A percentile compares a stretch with the other conserved stretches of the same genome.
Conservation (phyloP, 1,140 invertebrate genomes). For the Drosophila nebulosa region DNA sequence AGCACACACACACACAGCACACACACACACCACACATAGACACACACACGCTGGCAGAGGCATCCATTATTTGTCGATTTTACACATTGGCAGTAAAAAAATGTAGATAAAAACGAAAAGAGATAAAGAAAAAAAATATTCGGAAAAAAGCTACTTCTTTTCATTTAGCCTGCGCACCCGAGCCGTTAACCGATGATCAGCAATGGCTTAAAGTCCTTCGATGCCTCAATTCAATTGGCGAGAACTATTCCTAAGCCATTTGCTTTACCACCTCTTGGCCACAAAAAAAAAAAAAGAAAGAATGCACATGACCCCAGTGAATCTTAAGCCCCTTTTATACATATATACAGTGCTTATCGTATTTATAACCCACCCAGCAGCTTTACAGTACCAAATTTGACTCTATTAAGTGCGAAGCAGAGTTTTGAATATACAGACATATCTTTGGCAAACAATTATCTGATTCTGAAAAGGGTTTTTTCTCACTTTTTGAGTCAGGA, state of each 20-base stretch:
- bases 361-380: too few species aligned
- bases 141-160: constrained; percentile 43
- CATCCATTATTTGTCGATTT: constrained; percentile 72
- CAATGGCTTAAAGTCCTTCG: constrained; percentile 39
- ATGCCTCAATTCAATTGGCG: constrained; percentile 49
- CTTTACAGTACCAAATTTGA: too few species aligned
- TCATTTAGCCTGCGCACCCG: constrained; percentile 44
- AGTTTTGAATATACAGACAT: too few species aligned
- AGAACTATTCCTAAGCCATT: constrained; percentile 65
- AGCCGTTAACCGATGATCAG: constrained; percentile 58
- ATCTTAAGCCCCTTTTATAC: neutral
- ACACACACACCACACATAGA: constrained; percentile 25
- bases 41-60: constrained; percentile 17
- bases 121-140: constrained; percentile 9
- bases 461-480: too few species aligned
- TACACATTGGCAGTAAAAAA: constrained; percentile 53
- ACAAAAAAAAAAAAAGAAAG: constrained; percentile 58
- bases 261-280: constrained; percentile 46
- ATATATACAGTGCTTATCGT: too few species aligned
- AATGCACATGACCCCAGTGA: constrained; percentile 25
- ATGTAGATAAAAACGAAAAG: constrained; percentile 21
- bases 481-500: too few species aligned
- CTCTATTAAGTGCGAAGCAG: too few species aligned
- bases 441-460: too few species aligned
- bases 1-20: constrained; percentile 40